Evolutionary conservation across 2,113 vertebrate species (phyloP).

Genomic region (Formicarius rufipectus): DNA sequence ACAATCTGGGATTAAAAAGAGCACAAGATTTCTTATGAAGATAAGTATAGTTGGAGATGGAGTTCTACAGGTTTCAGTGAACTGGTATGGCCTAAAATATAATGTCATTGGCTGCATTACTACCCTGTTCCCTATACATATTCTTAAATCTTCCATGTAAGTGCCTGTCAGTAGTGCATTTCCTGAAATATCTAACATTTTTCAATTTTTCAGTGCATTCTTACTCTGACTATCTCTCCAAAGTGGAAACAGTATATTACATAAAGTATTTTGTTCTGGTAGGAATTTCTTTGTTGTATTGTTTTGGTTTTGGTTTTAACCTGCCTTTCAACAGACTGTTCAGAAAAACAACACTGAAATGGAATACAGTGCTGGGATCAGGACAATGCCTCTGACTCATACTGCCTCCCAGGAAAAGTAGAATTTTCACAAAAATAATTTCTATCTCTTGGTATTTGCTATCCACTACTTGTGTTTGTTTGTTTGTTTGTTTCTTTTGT

Average conservation of each 20-base stretch:
- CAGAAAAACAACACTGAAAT: background rate
- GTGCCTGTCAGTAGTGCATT: background rate
- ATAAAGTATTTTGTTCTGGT: background rate
- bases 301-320: background rate
- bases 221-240: background rate
- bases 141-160: background rate
- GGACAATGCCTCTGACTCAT: background rate
- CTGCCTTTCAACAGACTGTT: background rate
- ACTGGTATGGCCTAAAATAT: background rate
- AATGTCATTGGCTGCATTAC: background rate
- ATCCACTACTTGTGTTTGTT: background rate
- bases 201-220: background rate
- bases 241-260: background rate
- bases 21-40: background rate
- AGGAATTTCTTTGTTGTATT: background rate
- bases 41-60: background rate
- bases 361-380: background rate
- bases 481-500: no score
- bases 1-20: background rate
- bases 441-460: background rate
- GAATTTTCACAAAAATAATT: background rate
- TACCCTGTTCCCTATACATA: background rate
- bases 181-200: background rate
- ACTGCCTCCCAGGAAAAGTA: background rate
- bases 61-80: background rate